Percentiles rank a stretch among this genome's conserved stretches.
Conservation (phyloP, 2,888 invertebrate genomes). For the Macrosoma leucophasiata region DNA sequence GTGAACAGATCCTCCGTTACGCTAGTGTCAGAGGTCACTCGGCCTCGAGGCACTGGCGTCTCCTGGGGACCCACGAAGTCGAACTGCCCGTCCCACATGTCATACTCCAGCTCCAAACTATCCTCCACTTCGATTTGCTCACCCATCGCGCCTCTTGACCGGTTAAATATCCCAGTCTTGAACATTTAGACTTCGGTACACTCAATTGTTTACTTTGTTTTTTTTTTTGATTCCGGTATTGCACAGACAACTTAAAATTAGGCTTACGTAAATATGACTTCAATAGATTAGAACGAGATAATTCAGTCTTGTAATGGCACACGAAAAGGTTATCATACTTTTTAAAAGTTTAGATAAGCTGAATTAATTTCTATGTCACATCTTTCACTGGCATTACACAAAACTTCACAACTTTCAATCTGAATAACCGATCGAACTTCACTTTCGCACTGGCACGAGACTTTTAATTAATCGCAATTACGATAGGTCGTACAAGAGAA, state of each 20-base stretch:
- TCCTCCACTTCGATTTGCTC: conserved; percentile 69
- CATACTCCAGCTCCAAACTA: conserved; percentile 85
- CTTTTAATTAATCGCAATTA: conserved; percentile 8
- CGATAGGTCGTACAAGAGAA: conserved; percentile 60
- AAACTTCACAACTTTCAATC: conserved; percentile 24
- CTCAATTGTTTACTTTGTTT: conserved; percentile 41
- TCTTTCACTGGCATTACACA: too few relatives aligned
- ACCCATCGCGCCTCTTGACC: conserved; percentile 61
- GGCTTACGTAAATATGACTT: conserved; percentile 45
- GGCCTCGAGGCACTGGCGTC: conserved; percentile 45
- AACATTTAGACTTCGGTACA: conserved; percentile 53
- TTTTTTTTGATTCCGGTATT: conserved; percentile 61
- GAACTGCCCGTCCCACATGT: conserved; percentile 93
- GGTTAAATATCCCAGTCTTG: conserved; percentile 64
- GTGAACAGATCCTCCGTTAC: conserved; percentile 67
- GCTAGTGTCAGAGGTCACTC: conserved; percentile 59
- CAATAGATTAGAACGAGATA: conserved; percentile 54
- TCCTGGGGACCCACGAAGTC: conserved; percentile 83
- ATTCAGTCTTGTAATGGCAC: conserved; percentile 60
- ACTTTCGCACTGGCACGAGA: too few relatives aligned
- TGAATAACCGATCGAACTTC: too few relatives aligned
- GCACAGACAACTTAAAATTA: conserved; percentile 41
- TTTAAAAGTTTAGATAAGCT: conserved; percentile 1
- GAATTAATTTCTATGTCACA: too few relatives aligned
- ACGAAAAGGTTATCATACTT: conserved; percentile 18